Percentiles rank a stretch among this genome's conserved stretches.
These are phyloP conservation scores for Sinocyclocheilus anshuiensis DNA, from an alignment of 2,113 vertebrate species.

Conservation along the genomic window DNA sequence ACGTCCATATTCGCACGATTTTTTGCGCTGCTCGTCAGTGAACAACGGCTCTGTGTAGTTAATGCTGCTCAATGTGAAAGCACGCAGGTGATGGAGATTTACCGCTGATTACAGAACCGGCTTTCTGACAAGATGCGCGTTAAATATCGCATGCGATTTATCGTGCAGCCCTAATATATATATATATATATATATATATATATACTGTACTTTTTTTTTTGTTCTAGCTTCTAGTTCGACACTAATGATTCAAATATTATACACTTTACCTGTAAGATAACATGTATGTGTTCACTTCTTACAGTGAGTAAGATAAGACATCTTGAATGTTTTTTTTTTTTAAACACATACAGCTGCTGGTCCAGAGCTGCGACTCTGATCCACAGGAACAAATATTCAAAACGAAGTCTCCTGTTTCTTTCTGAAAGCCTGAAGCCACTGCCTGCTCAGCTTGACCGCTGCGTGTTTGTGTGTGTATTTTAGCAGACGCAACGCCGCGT, in stretches of 20 bases:
- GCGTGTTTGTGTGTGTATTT: slow-evolving; percentile 43
- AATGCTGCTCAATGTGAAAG: no score
- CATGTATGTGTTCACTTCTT: background rate
- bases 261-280: background rate
- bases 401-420: background rate
- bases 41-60: no score
- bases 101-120: no score
- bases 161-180: no score
- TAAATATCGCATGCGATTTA: no score
- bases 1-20: no score
- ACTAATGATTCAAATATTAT: background rate
- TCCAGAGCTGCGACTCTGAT: slow-evolving; percentile 3
- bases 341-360: background rate
- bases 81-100: no score
- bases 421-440: background rate
- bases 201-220: no score
- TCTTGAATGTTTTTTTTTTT: background rate
- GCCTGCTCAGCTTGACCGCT: slow-evolving; percentile 4
- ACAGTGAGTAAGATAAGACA: background rate
- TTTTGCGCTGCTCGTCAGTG: no score
- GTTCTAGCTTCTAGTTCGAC: background rate
- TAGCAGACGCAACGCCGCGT: slow-evolving; percentile 90
- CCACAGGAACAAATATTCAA: background rate
- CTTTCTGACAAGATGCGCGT: no score
- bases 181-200: no score